Evolutionary conservation across 2,888 invertebrate genomes (phyloP), one percentile per base, ranked within the genome.

Genomic region (Asteroscopus sphinx): DNA sequence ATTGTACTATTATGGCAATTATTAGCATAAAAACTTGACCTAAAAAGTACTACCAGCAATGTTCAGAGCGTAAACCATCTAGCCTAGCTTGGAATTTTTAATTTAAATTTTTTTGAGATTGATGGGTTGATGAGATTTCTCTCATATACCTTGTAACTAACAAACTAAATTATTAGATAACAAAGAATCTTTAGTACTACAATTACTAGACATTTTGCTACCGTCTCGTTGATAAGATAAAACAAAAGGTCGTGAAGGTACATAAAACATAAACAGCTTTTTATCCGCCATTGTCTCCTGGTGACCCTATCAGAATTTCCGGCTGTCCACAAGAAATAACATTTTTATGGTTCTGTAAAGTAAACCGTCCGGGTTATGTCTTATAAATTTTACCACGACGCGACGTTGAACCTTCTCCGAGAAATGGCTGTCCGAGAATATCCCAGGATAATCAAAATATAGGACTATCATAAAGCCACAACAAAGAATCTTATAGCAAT

Each of bases 301-400:
- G 67, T 48, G 73, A 69, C 69, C 69, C 66, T 73, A 44, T 46
- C 56, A 68, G 52, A 70, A 68, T 61, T 25, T 60, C 58, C 41
- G 47, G 69, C 59, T 63, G 67, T 62, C 73, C 73, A 64, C 54
- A 37, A 67, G 63, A 57, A 62, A 68, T 70, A 73, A 73, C 57
- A 63, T 65, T 73, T 72, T 73, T 73, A 73, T 64, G 70, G 46
- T 64, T 70, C 64, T 63, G 68, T 73, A 70, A 73, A 73, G 62
- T 64, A 73, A 68, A 68, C 68, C 62, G 64, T 41, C 37, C 55
- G 54, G 46, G 64, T 70, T 70, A 66, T 61, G 49, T 64, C 60
- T 69, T 70, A 73, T 70, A 73, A 73, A 70, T 64, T 73, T 67
- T 62, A 58, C 67, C 61, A 55, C 67, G 56, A 40, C 25, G 42